Percentiles rank a stretch among this genome's conserved stretches.
phyloP scores from a whole-genome alignment of 2,113 vertebrate species.

The Sminthopsis crassicaudata region DNA sequence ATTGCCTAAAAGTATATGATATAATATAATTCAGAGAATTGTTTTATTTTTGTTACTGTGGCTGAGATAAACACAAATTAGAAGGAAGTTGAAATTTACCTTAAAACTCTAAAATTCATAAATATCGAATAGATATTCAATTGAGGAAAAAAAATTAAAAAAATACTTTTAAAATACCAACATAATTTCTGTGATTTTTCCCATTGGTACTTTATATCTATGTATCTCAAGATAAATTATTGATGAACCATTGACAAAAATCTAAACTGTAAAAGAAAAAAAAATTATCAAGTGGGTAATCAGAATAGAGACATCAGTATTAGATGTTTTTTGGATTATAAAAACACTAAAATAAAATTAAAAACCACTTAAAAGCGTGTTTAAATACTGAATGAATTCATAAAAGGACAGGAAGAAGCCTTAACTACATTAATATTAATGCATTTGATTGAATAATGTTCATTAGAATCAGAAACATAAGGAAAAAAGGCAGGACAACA shows the following conservation, averaged over 20 bases:
- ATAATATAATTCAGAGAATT: background rate
- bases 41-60: background rate
- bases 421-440: background rate
- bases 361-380: background rate
- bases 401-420: background rate
- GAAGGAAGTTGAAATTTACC: background rate
- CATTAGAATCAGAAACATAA: background rate
- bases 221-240: background rate
- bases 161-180: background rate
- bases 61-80: background rate
- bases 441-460: background rate
- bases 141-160: too few relatives aligned
- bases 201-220: background rate
- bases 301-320: background rate
- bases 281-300: background rate
- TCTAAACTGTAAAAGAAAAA: background rate
- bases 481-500: background rate
- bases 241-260: background rate
- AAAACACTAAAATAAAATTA: background rate
- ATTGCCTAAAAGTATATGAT: background rate
- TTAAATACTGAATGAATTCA: background rate
- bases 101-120: background rate
- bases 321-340: background rate
- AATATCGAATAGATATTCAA: background rate
- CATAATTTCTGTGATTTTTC: background rate